Evolutionary conservation across 1,140 invertebrate genomes (phyloP), one percentile per base, ranked within the genome.

Genomic region (Diabrotica virgifera): DNA sequence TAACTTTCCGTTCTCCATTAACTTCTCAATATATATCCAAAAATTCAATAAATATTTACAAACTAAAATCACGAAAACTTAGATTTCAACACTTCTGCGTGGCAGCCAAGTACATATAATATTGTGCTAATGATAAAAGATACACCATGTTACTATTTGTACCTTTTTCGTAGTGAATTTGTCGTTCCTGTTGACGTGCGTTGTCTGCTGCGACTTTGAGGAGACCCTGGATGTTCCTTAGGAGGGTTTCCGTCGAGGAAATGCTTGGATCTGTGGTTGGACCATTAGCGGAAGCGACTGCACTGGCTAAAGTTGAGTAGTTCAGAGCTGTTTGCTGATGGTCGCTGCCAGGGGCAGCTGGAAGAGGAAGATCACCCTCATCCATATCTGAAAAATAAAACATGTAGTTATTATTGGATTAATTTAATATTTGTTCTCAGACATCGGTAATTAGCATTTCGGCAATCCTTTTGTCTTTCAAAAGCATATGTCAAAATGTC

Each of bases 121-220:
- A 79, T 69, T 79, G 78, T 7, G 78, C 78, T 53, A 79, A 64
- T 59, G 77, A 78, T 60, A 79, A 69, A 53, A 79, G 73, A 74
- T 78, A 79, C 65, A 80, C 74, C 73, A 77, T 79, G 80, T 80
- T 79, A 66, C 78, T 79, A 73, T 79, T 79, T 75, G 78, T 83
- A 97, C 95, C 94, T 94, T 96, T 97, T 83, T 97, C 95, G 80
- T 95, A 94, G 84, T 91, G 95, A 79, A 96, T 93, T 82, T 96
- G 93, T 70, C 94, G 86, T 79, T 97, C 95, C 80, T 96, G 94
- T 77, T 97, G 94, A 68, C 94, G 86, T 38, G 95, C 94, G 83
- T 96, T 97, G 81, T 97, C 95, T 7, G 93, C 94, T 8, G 95
- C 95, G 53, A 97, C 94, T 81, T 96, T 96, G 52, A 97, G 87